phyloP scores from a whole-genome alignment of 2,113 vertebrate genomes.

The Cairina moschata region DNA sequence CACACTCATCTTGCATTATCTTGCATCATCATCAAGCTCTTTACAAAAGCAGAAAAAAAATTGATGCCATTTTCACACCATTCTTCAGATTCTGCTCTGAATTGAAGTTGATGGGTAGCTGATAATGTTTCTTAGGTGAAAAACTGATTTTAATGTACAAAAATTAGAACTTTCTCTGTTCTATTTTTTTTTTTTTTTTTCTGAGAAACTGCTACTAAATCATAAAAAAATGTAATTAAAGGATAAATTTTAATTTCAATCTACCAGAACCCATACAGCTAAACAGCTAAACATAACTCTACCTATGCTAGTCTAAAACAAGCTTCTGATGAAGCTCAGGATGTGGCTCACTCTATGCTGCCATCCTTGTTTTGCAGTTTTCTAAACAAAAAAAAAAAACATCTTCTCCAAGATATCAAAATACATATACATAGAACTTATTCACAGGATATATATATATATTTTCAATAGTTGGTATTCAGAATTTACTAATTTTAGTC shows the following conservation, averaged over 20 bases:
- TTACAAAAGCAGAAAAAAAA: background rate
- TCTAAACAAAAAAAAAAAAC: background rate
- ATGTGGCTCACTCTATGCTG: background rate
- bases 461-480: background rate
- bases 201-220: background rate
- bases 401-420: background rate
- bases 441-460: background rate
- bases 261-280: background rate
- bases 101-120: background rate
- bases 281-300: background rate
- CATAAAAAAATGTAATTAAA: background rate
- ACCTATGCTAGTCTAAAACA: background rate
- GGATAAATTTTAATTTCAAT: background rate
- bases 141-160: background rate
- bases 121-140: background rate
- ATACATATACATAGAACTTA: background rate
- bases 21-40: slow-evolving; percentile 17
- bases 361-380: background rate
- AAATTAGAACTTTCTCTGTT: background rate
- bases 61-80: background rate
- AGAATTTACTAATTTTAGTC: background rate
- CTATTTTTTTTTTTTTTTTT: background rate
- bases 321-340: background rate
- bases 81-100: background rate
- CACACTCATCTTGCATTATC: background rate